Base-by-base conservation (phyloP, 2,888 invertebrate species). In the Zygothrica quintamaculata region DNA sequence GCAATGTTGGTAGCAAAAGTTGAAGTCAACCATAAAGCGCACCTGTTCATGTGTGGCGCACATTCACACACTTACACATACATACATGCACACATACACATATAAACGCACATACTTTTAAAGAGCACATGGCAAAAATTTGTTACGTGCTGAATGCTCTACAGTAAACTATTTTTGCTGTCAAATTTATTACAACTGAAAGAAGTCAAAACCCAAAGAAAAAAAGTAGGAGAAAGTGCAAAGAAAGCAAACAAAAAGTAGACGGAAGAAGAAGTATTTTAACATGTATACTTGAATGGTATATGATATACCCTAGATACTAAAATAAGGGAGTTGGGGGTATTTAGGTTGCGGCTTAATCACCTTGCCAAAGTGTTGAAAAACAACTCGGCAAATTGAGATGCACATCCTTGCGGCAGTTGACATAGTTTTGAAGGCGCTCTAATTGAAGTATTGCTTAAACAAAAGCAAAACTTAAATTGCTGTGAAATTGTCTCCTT, bases 371-470 rank as follows among this genome's bases (percentile, higher is more conserved):
- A 77, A 67, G 66, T 77, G 73, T 47, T 46, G 39, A 57, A 56
- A 72, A 74, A 67, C 52, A 61, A 57, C 60, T 55, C 34, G 22
- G 36, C 55, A 61, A 62, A 73, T 73, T 67, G 74, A 74, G 65
- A 62, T 77, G 74, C 66, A 51, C 72, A 69, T 56, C 56, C 76
- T 62, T 47, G 12, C 44, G 68, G 22, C 76, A 72, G 79, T 86
- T 81, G 88, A 81, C 80, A 81, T 57, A 81, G 76, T 81, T 87
- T 77, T 60, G 51, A 62, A 78, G 84, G 53, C 59, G 74, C 65
- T 87, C 73, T 85, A 86, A 88, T 82, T 82, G 81, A 82, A 82
- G 82, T 88, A 88, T 82, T 88, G 84, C 77, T 84, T 88, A 82
- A 88, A 86, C 81, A 87, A 84, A 81, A 77, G 82, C 81, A 69